These are phyloP conservation scores for Heliconius himera DNA, from an alignment of 1,140 invertebrate species.

Conservation along the genomic window DNA sequence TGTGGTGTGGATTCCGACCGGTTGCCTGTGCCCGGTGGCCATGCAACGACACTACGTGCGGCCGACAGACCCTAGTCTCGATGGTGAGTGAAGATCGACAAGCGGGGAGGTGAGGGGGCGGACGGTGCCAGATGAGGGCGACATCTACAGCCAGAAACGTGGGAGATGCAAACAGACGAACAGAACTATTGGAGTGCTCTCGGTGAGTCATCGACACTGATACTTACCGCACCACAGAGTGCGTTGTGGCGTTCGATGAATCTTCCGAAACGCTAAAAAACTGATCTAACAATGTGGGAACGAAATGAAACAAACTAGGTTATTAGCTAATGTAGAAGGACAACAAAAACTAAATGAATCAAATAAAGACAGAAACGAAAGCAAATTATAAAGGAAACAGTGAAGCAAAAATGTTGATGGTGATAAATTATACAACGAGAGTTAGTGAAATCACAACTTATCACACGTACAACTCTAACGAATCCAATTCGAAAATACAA, in stretches of 20 bases:
- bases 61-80: slow-evolving; percentile 39
- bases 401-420: slow-evolving; percentile 11
- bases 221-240: slow-evolving; percentile 2
- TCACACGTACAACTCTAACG: slow-evolving; percentile 20
- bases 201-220: slow-evolving; percentile 58
- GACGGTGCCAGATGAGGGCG: slow-evolving; percentile 54
- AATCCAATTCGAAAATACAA: slow-evolving; percentile 16
- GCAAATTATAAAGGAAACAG: slow-evolving; percentile 9
- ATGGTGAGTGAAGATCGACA: slow-evolving; percentile 33
- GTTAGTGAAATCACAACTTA: slow-evolving; percentile 15
- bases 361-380: slow-evolving; percentile 15
- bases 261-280: not conserved
- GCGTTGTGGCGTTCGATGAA: not conserved
- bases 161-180: slow-evolving; percentile 65
- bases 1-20: slow-evolving; percentile 70
- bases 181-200: slow-evolving; percentile 55
- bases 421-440: not conserved
- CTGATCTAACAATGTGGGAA: not conserved
- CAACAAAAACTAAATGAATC: slow-evolving; percentile 16
- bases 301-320: not conserved
- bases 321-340: not conserved
- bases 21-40: slow-evolving; percentile 39
- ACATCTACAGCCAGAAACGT: slow-evolving; percentile 58
- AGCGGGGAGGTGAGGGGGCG: slow-evolving; percentile 48
- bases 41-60: slow-evolving; percentile 14